A percentile compares a stretch with the other conserved stretches of the same genome.
Conservation (phyloP, 2,113 vertebrate genomes). For the Scolopax mira region DNA sequence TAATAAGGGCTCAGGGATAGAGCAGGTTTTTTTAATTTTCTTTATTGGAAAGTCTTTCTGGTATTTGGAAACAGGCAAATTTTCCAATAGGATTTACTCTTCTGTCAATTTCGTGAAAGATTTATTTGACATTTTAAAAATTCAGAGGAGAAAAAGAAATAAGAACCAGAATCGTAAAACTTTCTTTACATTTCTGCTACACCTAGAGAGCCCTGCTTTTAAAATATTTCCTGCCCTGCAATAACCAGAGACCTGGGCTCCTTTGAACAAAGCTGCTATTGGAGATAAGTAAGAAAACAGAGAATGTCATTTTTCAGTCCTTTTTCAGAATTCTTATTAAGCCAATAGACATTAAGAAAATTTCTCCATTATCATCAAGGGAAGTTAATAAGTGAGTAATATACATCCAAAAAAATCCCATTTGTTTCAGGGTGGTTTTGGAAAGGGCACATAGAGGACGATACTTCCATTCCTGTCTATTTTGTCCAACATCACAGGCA, state of each 20-base stretch:
- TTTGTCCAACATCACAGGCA: not conserved
- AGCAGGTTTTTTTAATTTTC: not conserved
- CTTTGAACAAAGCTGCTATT: not conserved
- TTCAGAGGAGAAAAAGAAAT: not conserved
- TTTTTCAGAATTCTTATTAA: not conserved
- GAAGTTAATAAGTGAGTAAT: not conserved
- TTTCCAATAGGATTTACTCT: not conserved
- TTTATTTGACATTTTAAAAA: not conserved
- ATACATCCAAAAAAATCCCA: not conserved
- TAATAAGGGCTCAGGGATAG: not conserved
- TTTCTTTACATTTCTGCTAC: not conserved
- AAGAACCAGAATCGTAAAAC: not conserved
- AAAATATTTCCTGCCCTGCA: not conserved
- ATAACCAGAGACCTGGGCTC: not conserved
- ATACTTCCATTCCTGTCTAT: not conserved
- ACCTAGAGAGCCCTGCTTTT: not conserved
- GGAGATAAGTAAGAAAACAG: not conserved
- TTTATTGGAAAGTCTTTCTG: not conserved
- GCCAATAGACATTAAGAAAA: not conserved
- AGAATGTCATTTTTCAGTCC: not conserved
- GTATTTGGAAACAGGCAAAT: not conserved
- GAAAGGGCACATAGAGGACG: not conserved
- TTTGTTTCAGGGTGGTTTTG: not conserved
- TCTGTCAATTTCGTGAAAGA: not conserved
- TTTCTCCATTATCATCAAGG: not conserved